phyloP scores from a whole-genome alignment of 2,113 vertebrate genomes.

The Regulus satrapa region DNA sequence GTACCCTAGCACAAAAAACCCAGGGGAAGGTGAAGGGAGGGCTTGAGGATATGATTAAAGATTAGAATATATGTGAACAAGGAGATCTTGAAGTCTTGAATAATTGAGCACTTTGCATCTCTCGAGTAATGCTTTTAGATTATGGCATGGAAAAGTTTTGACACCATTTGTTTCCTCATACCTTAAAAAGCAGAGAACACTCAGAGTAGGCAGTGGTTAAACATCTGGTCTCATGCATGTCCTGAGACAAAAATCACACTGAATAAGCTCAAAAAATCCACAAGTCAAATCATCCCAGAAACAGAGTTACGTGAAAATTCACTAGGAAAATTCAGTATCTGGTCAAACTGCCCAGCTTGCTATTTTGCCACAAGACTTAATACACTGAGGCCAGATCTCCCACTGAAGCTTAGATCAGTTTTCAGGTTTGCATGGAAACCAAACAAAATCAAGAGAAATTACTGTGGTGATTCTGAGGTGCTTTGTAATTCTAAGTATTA shows the following conservation, averaged over 20 bases:
- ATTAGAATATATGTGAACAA: not conserved
- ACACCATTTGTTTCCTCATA: not conserved
- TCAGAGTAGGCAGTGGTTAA: not conserved
- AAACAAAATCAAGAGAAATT: not conserved
- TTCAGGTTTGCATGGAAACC: not conserved
- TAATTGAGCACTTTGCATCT: not conserved
- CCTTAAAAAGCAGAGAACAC: fast-evolving
- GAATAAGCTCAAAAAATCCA: not conserved
- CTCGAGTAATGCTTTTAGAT: not conserved
- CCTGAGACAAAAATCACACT: not conserved
- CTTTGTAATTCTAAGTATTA: not conserved
- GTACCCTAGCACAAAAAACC: not conserved
- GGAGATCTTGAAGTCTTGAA: not conserved
- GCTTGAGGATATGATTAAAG: not conserved
- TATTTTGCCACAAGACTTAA: not conserved
- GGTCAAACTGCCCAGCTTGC: not conserved
- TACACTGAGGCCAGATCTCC: not conserved
- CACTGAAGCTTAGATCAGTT: not conserved
- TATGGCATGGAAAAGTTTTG: not conserved
- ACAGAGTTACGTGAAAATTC: not conserved
- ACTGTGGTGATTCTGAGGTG: not conserved
- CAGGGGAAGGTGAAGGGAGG: too few species aligned
- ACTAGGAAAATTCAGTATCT: not conserved
- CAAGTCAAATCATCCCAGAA: not conserved
- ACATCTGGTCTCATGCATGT: not conserved